These are phyloP conservation scores for Sebastes iracundus DNA, from an alignment of 2,797 vertebrate species.

Conservation along the genomic window DNA sequence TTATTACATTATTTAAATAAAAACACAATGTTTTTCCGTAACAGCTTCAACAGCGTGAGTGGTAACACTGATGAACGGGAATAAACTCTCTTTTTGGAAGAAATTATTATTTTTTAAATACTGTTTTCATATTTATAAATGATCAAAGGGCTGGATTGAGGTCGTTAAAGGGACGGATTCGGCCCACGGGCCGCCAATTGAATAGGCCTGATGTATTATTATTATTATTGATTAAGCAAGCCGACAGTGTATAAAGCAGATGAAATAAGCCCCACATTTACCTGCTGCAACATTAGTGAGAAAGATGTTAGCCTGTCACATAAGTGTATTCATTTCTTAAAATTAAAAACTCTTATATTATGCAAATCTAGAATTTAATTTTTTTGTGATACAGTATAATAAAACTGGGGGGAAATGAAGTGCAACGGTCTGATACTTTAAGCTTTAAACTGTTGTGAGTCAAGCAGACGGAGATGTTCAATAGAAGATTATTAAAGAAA, in stretches of 20 bases:
- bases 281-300: not conserved
- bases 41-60: no score
- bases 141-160: no score
- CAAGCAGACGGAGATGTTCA: not conserved
- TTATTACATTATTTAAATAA: no score
- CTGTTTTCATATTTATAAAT: no score
- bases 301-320: not conserved
- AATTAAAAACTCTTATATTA: not conserved
- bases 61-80: no score
- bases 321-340: not conserved
- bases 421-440: not conserved
- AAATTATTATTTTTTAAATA: no score
- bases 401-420: not conserved
- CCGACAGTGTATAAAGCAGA: no score
- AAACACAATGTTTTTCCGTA: no score
- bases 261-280: not conserved
- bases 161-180: no score
- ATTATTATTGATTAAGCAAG: no score
- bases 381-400: not conserved
- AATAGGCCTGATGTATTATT: no score
- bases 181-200: accelerated
- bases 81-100: no score
- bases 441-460: not conserved
- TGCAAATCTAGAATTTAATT: not conserved
- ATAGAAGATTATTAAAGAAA: not conserved